A percentile compares a stretch with the other conserved stretches of the same genome.
Evolutionary conservation across 2,113 vertebrate genomes (phyloP).

Genomic region (Todiramphus saurophagus): DNA sequence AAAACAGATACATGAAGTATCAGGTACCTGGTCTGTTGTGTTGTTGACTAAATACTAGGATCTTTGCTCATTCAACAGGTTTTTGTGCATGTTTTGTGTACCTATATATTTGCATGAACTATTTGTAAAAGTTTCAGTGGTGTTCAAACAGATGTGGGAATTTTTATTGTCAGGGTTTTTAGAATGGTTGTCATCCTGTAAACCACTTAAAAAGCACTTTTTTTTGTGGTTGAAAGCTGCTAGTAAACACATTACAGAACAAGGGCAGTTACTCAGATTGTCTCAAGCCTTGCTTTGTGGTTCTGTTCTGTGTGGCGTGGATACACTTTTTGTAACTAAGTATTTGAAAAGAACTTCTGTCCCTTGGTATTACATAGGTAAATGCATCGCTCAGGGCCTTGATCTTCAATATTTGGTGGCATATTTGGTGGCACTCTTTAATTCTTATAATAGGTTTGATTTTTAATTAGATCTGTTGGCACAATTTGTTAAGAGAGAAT

Average conservation of each 20-base stretch:
- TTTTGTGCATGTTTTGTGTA: not conserved
- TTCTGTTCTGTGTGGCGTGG: not conserved
- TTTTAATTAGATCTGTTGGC: constrained; percentile 2
- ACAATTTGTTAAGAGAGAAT: not conserved
- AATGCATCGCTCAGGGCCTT: not conserved
- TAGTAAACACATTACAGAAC: not conserved
- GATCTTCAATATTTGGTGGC: not conserved
- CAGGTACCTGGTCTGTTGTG: not conserved
- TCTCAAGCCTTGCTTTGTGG: not conserved
- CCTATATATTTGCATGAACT: not conserved
- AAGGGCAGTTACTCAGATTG: not conserved
- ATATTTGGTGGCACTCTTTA: not conserved
- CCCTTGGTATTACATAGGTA: not conserved
- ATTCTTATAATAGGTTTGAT: not conserved
- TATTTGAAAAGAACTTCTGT: not conserved
- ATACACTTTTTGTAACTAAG: not conserved
- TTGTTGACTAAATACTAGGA: not conserved
- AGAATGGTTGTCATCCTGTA: not conserved
- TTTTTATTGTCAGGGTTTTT: not conserved
- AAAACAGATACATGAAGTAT: not conserved
- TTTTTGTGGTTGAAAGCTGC: not conserved
- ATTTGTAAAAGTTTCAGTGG: not conserved
- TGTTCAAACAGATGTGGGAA: not conserved
- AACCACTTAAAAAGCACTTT: not conserved
- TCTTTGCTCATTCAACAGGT: not conserved